Evolutionary conservation across 1,140 invertebrate species (phyloP).

Genomic region (Brachionus angularis): DNA sequence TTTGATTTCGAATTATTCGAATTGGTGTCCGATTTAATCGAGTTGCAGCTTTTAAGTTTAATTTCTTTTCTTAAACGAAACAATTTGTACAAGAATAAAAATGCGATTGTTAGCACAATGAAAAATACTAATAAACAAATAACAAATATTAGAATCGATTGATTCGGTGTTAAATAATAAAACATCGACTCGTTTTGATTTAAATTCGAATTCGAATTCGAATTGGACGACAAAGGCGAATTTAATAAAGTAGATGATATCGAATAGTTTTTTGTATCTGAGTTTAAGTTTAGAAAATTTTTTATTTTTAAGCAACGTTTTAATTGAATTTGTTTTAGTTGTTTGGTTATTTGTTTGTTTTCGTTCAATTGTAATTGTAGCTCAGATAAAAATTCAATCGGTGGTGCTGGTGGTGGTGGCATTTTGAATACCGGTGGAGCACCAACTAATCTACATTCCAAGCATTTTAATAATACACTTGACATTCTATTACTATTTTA

Average conservation of each 20-base stretch:
- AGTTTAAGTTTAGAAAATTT: no score
- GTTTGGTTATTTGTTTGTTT: background rate
- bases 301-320: constrained; percentile 6
- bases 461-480: constrained; percentile 40
- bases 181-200: constrained; percentile 17
- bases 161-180: background rate
- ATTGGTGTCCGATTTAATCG: no score
- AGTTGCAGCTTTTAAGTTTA: no score
- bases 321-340: constrained; percentile 25
- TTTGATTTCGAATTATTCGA: no score
- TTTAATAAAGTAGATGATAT: no score
- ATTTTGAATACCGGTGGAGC: constrained; percentile 19
- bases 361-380: background rate
- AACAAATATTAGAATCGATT: constrained; percentile 6
- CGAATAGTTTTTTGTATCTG: no score
- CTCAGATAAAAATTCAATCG: constrained; percentile 4
- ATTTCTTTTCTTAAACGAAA: constrained; percentile 11
- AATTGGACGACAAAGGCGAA: no score
- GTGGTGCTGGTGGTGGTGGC: constrained; percentile 19
- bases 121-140: background rate
- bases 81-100: constrained; percentile 22
- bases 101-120: constrained; percentile 1
- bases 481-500: no score
- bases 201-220: constrained; percentile 22
- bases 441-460: constrained; percentile 34